phyloP scores from a whole-genome alignment of 2,888 invertebrate genomes.

The Drosophila acutilabella region DNA sequence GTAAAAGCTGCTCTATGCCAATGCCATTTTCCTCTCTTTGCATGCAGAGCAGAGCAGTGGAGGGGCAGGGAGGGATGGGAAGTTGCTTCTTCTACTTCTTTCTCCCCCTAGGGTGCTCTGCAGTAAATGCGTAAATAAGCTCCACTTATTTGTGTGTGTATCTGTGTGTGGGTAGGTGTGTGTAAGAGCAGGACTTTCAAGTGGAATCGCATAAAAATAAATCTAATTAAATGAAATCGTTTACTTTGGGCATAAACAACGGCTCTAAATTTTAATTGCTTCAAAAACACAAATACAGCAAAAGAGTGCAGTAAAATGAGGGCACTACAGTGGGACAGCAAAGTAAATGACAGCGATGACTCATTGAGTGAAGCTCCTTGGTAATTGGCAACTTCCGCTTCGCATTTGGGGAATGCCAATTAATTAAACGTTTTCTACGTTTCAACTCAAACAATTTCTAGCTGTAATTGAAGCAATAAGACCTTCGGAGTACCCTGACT shows the following conservation, averaged over 20 bases:
- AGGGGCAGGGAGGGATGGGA: background rate
- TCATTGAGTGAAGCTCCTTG: conserved; percentile 41
- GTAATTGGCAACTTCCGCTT: conserved; percentile 70
- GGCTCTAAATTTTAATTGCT: conserved; percentile 66
- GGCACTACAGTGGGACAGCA: conserved; percentile 10
- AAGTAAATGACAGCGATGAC: conserved; percentile 42
- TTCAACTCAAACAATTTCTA: conserved; percentile 34
- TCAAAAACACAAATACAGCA: conserved; percentile 37
- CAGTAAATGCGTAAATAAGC: conserved; percentile 63
- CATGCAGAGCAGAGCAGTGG: conserved; percentile 31
- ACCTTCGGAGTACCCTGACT: conserved; percentile 13
- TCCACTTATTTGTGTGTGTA: conserved; percentile 38
- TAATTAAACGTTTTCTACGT: conserved; percentile 54
- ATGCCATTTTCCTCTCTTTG: conserved; percentile 52
- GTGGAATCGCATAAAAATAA: conserved; percentile 69
- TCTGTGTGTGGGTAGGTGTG: background rate
- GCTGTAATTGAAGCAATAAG: conserved; percentile 34
- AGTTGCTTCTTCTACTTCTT: background rate
- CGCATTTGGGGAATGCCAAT: conserved; percentile 38
- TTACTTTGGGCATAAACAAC: conserved; percentile 64
- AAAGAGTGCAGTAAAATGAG: background rate
- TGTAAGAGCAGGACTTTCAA: conserved; percentile 35
- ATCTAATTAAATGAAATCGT: conserved; percentile 79
- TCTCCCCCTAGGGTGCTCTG: conserved; percentile 8
- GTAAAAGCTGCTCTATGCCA: conserved; percentile 67